Percentiles rank a stretch among this genome's conserved stretches.
Conservation (phyloP, 2,888 invertebrate genomes). For the Brenthis hecate region DNA sequence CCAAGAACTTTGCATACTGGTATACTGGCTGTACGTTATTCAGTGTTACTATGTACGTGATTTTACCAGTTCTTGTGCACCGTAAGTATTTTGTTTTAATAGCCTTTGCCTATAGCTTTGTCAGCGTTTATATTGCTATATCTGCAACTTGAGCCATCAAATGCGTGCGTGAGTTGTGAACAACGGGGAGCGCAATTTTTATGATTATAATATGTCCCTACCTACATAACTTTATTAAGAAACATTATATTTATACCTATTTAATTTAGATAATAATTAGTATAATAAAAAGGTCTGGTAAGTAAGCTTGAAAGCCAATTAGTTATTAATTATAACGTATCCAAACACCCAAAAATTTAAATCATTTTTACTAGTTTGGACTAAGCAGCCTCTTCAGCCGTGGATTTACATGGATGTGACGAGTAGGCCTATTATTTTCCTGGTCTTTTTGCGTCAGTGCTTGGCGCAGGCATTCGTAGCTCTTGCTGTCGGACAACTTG, state of each 20-base stretch:
- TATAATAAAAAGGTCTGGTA: too few species aligned
- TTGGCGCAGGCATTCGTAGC: conserved; percentile 65
- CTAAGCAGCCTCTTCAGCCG: conserved; percentile 56
- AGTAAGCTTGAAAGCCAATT: too few species aligned
- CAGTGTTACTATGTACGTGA: conserved; percentile 65
- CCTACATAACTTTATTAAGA: too few species aligned
- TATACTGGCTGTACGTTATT: conserved; percentile 69
- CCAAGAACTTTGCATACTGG: conserved; percentile 61
- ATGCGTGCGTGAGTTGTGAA: too few species aligned
- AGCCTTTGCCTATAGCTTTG: too few species aligned
- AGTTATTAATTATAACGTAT: too few species aligned
- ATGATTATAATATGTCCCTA: too few species aligned
- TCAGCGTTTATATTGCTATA: too few species aligned
- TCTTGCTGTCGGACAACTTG: conserved; percentile 68
- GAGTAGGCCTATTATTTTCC: conserved; percentile 46
- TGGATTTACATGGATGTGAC: conserved; percentile 63
- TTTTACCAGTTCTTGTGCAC: conserved; percentile 58
- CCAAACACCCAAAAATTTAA: too few species aligned
- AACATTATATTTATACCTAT: too few species aligned
- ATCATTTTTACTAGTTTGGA: conserved; percentile 55
- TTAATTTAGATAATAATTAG: too few species aligned
- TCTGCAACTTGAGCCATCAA: too few species aligned
- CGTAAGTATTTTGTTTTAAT: conserved; percentile 56
- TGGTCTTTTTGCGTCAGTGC: conserved; percentile 57
- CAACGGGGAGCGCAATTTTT: neutral